Percentiles rank a stretch among this genome's conserved stretches.
These are phyloP conservation scores for Sebastolobus altivelis DNA, from an alignment of 2,797 vertebrate species.

Conservation along the genomic window DNA sequence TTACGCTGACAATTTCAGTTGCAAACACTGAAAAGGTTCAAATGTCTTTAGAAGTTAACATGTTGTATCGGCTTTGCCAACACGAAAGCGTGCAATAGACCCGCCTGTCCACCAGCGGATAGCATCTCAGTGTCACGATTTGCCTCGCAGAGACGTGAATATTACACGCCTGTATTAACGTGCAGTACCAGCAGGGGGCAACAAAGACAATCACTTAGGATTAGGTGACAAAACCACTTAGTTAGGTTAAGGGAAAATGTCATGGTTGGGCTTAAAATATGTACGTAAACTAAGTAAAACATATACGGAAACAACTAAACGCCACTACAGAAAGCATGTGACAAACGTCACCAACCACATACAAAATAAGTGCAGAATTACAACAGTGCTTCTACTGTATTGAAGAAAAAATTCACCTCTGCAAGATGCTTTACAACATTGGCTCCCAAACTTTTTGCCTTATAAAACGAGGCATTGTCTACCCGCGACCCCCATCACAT, in stretches of 20 bases:
- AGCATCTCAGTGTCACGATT: too few relatives aligned
- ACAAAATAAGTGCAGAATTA: background rate
- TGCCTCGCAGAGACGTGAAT: too few relatives aligned
- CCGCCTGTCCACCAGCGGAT: too few relatives aligned
- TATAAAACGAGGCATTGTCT: background rate
- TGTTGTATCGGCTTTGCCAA: background rate
- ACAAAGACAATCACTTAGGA: too few relatives aligned
- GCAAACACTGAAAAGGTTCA: background rate
- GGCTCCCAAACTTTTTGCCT: background rate
- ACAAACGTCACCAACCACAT: background rate
- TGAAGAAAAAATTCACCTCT: background rate
- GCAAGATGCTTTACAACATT: background rate
- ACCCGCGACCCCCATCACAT: background rate
- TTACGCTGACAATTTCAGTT: background rate
- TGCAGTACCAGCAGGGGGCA: too few relatives aligned
- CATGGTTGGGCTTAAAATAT: too few relatives aligned
- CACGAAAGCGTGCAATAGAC: too few relatives aligned
- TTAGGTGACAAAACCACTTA: too few relatives aligned
- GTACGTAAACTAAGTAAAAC: too few relatives aligned
- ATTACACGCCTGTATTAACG: too few relatives aligned
- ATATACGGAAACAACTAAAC: too few relatives aligned
- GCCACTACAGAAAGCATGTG: background rate
- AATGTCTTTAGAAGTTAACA: background rate
- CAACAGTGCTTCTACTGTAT: background rate
- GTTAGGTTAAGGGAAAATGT: too few relatives aligned